phyloP scores from a whole-genome alignment of 1,140 invertebrate species.

The Cylas formicarius region DNA sequence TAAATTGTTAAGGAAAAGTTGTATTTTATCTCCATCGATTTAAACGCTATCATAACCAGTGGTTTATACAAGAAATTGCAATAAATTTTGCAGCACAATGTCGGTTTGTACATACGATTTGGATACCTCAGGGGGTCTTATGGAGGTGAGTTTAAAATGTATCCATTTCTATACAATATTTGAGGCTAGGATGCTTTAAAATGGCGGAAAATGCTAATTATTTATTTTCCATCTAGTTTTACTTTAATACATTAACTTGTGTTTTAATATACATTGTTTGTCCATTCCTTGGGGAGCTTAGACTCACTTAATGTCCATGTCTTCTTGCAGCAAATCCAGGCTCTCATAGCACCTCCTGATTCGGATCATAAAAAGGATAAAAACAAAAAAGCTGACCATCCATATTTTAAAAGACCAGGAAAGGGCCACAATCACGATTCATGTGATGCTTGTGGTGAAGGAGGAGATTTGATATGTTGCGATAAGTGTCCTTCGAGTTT shows the following conservation, averaged over 20 bases:
- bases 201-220: conserved; percentile 29
- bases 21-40: not conserved
- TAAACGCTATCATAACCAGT: not conserved
- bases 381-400: conserved; percentile 61
- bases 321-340: conserved; percentile 71
- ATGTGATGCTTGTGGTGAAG: conserved; percentile 88
- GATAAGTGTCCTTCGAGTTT: conserved; percentile 92
- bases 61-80: not conserved
- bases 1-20: not conserved
- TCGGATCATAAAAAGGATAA: conserved; percentile 62
- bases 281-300: conserved; percentile 13
- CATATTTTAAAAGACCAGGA: conserved; percentile 77
- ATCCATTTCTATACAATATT: conserved; percentile 16
- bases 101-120: conserved; percentile 52
- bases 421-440: conserved; percentile 88
- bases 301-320: conserved; percentile 10
- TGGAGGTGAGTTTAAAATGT: conserved; percentile 52
- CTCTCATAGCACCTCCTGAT: conserved; percentile 75
- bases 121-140: conserved; percentile 56
- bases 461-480: conserved; percentile 91
- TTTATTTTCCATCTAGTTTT: conserved; percentile 1
- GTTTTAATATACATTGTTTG: not conserved
- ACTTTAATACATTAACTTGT: not conserved
- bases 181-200: conserved; percentile 17
- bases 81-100: conserved; percentile 34